Conservation (phyloP, 2,888 invertebrate genomes). For the Sinodicranocentrus sp. region DNA sequence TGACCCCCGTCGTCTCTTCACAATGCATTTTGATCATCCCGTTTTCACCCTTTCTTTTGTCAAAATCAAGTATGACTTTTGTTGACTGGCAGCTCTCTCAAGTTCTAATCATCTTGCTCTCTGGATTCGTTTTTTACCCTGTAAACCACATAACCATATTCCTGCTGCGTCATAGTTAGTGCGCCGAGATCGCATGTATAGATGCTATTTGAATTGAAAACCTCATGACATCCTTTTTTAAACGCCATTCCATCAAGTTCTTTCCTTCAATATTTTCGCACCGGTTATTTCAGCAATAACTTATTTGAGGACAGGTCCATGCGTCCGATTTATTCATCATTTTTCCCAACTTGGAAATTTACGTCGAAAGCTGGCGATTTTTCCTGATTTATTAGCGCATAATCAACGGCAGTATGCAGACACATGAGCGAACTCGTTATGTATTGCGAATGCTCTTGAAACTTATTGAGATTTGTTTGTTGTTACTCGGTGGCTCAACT, state of each 20-base stretch:
- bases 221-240: too few species aligned
- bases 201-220: too few species aligned
- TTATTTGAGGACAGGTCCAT: slow-evolving; percentile 24
- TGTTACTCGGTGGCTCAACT: too few species aligned
- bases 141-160: too few species aligned
- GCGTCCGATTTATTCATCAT: neutral
- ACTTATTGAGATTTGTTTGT: too few species aligned
- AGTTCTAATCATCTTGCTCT: neutral
- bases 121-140: slow-evolving; percentile 1
- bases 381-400: slow-evolving; percentile 47
- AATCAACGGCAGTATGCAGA: slow-evolving; percentile 28
- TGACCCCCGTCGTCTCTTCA: slow-evolving; percentile 19
- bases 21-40: slow-evolving; percentile 20
- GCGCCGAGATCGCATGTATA: too few species aligned
- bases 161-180: too few species aligned
- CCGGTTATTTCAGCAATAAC: slow-evolving; percentile 17
- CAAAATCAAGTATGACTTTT: slow-evolving; percentile 1
- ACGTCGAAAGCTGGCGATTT: slow-evolving; percentile 51
- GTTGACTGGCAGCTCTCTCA: neutral
- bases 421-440: too few species aligned
- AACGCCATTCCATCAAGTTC: too few species aligned
- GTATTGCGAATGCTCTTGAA: too few species aligned
- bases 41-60: slow-evolving; percentile 8
- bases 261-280: too few species aligned
- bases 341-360: slow-evolving; percentile 29